Percentiles rank a stretch among this genome's conserved stretches.
Conservation (phyloP, 1,140 invertebrate species). For the Maconellicoccus hirsutus region DNA sequence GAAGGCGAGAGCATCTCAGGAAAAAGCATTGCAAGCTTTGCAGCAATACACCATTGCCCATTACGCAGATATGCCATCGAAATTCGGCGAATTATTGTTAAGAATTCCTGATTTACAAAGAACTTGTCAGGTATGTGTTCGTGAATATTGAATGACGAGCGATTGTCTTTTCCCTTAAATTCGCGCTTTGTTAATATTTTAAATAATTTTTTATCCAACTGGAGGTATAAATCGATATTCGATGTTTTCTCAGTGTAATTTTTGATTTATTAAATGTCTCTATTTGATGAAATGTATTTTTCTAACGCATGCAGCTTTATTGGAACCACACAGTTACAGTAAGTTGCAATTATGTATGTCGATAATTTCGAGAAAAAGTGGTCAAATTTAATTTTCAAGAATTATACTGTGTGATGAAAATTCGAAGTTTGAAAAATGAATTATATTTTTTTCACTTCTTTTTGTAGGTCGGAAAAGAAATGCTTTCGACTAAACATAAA, state of each 20-base stretch:
- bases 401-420: too few relatives aligned
- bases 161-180: too few relatives aligned
- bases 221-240: too few relatives aligned
- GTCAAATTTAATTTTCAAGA: too few relatives aligned
- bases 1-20: slow-evolving; percentile 82
- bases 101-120: slow-evolving; percentile 87
- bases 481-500: slow-evolving; percentile 72
- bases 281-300: too few relatives aligned
- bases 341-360: not conserved
- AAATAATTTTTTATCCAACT: too few relatives aligned
- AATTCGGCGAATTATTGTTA: slow-evolving; percentile 86
- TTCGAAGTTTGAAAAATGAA: too few relatives aligned
- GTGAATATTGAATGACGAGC: too few relatives aligned
- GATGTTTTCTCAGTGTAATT: too few relatives aligned
- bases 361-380: too few relatives aligned
- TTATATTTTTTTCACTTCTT: slow-evolving; percentile 19
- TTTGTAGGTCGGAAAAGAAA: slow-evolving; percentile 77
- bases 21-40: slow-evolving; percentile 82
- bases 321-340: slow-evolving; percentile 2
- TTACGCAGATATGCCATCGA: slow-evolving; percentile 83
- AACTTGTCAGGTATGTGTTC: slow-evolving; percentile 67
- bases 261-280: too few relatives aligned
- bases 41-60: slow-evolving; percentile 83
- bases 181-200: too few relatives aligned
- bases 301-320: not conserved